Conservation (phyloP, 2,113 vertebrate species). For the Brevimyrus niger region DNA sequence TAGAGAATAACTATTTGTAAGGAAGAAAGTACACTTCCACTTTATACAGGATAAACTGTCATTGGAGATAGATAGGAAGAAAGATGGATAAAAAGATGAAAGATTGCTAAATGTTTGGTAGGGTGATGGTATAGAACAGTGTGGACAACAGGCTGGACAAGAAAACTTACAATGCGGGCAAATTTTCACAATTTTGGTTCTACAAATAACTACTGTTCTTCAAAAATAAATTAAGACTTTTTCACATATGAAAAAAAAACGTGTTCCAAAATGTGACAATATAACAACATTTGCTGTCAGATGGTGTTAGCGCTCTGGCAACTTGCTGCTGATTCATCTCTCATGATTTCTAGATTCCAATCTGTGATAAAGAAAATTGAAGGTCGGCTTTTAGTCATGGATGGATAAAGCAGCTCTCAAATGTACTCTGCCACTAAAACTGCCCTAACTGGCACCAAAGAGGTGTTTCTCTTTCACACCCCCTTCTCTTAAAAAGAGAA, state of each 20-base stretch:
- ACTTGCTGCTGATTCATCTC: conserved; percentile 11
- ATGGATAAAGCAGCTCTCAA: neutral
- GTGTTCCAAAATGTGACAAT: neutral
- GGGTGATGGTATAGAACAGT: neutral
- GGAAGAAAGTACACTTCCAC: neutral
- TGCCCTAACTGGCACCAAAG: neutral
- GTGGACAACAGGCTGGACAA: neutral
- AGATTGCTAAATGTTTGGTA: neutral
- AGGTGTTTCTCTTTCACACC: neutral
- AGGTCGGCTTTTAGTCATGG: conserved; percentile 1
- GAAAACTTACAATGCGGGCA: neutral
- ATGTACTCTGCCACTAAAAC: neutral
- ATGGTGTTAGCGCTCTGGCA: neutral
- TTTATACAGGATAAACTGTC: neutral
- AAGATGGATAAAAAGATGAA: neutral
- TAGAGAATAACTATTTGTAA: neutral
- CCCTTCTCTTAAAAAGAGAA: neutral
- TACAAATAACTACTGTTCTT: neutral
- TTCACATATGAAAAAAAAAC: neutral
- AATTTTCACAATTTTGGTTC: neutral
- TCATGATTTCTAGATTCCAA: neutral
- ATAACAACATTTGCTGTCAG: neutral
- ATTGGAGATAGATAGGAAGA: neutral
- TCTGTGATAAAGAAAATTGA: neutral
- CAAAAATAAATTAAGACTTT: neutral